These are phyloP conservation scores for Pantherophis alleghaniensis DNA, from an alignment of 2,797 vertebrate species.

Conservation along the genomic window DNA sequence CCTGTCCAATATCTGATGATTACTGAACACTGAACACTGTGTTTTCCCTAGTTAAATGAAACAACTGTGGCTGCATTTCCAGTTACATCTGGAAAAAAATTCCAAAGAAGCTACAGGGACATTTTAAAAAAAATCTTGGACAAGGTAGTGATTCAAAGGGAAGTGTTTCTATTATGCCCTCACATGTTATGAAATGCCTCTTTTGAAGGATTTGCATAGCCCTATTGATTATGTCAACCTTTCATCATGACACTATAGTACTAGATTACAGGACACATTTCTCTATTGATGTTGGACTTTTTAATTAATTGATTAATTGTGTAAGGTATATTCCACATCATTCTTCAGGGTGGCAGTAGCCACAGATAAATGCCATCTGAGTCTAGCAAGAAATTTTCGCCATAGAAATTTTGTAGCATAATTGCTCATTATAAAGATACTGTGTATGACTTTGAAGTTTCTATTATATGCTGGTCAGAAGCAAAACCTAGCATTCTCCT, in stretches of 20 bases:
- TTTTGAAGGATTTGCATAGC: neutral
- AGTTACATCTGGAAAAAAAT: neutral
- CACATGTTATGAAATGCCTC: neutral
- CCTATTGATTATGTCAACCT: neutral
- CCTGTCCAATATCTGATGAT: neutral
- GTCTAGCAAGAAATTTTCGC: neutral
- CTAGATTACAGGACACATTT: neutral
- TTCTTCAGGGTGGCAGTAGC: neutral
- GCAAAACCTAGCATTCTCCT: neutral
- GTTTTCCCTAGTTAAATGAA: neutral
- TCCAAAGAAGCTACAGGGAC: neutral
- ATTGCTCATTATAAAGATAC: conserved; percentile 16
- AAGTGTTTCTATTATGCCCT: neutral
- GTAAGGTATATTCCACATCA: neutral
- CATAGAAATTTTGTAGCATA: neutral
- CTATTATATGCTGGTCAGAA: neutral
- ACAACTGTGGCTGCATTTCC: neutral
- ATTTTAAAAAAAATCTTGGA: neutral
- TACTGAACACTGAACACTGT: neutral
- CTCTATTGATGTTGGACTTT: neutral
- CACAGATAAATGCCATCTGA: neutral
- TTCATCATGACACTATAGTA: neutral
- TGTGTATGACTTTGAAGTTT: conserved; percentile 15
- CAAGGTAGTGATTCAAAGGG: neutral
- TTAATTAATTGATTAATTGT: conserved; percentile 1